Evolutionary conservation across 2,888 invertebrate species (phyloP).

Genomic region (Nemotelus pantherinus): DNA sequence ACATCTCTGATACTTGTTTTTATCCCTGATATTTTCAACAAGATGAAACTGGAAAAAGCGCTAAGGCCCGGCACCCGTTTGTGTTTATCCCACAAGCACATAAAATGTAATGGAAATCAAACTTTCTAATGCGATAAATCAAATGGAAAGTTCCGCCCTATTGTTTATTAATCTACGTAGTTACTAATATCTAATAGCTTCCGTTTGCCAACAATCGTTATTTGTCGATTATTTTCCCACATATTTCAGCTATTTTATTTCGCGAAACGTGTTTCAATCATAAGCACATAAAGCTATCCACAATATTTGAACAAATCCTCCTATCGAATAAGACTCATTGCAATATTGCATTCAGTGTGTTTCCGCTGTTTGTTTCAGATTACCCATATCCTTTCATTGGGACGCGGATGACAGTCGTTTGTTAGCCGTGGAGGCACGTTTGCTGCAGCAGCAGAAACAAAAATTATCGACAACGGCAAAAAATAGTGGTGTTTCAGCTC

Average conservation of each 20-base stretch:
- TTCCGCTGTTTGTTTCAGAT: slow-evolving; percentile 59
- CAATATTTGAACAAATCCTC: neutral
- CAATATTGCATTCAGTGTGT: slow-evolving; percentile 2
- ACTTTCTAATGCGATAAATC: too few relatives aligned
- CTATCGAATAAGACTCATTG: neutral
- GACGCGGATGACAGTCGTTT: slow-evolving; percentile 87
- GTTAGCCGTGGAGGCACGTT: slow-evolving; percentile 83
- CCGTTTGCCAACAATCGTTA: neutral
- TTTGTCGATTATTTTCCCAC: neutral
- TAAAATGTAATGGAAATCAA: too few relatives aligned
- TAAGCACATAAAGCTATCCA: neutral
- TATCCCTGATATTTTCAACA: too few relatives aligned
- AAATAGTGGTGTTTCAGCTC: slow-evolving; percentile 21
- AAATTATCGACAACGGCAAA: slow-evolving; percentile 39
- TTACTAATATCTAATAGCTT: neutral
- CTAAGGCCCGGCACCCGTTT: too few relatives aligned
- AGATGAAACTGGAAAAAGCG: too few relatives aligned
- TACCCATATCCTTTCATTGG: slow-evolving; percentile 81
- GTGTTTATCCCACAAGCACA: too few relatives aligned
- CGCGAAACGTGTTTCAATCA: neutral
- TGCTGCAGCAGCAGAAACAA: slow-evolving; percentile 63
- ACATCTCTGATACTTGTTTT: too few relatives aligned
- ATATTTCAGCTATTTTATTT: neutral
- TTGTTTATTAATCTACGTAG: too few relatives aligned
- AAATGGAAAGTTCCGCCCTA: too few relatives aligned